Percentiles rank a stretch among this genome's conserved stretches.
phyloP scores from a whole-genome alignment of 2,113 vertebrate species.

The Excalfactoria chinensis region DNA sequence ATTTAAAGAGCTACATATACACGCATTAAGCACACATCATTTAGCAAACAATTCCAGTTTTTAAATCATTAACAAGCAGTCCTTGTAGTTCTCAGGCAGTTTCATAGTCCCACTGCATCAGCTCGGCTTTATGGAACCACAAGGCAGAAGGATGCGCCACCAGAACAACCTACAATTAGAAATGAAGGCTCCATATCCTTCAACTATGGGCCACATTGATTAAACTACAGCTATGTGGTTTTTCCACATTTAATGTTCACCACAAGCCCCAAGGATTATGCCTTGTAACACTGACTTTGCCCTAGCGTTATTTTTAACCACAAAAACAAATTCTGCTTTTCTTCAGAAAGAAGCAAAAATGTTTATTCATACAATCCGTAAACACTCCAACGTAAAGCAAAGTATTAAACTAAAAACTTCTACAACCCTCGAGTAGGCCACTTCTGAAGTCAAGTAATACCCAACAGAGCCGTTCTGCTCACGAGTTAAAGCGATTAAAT shows the following conservation, averaged over 20 bases:
- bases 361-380: rapidly evolving
- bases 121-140: background rate
- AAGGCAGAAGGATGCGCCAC: background rate
- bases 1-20: background rate
- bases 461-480: rapidly evolving
- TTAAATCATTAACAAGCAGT: background rate
- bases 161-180: rapidly evolving
- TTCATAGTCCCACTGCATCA: background rate
- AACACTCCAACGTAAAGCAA: rapidly evolving
- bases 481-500: rapidly evolving
- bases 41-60: background rate
- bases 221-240: background rate
- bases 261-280: rapidly evolving
- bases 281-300: rapidly evolving
- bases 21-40: rapidly evolving
- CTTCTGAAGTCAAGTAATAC: rapidly evolving
- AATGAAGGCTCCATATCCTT: rapidly evolving
- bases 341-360: background rate
- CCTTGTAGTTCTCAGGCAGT: background rate
- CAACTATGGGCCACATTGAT: rapidly evolving
- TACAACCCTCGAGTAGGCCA: rapidly evolving
- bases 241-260: background rate
- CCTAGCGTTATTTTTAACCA: rapidly evolving
- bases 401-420: rapidly evolving
- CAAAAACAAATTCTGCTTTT: rapidly evolving